Conservation (phyloP, 2,113 vertebrate genomes). For the Hemibagrus wyckioides region DNA sequence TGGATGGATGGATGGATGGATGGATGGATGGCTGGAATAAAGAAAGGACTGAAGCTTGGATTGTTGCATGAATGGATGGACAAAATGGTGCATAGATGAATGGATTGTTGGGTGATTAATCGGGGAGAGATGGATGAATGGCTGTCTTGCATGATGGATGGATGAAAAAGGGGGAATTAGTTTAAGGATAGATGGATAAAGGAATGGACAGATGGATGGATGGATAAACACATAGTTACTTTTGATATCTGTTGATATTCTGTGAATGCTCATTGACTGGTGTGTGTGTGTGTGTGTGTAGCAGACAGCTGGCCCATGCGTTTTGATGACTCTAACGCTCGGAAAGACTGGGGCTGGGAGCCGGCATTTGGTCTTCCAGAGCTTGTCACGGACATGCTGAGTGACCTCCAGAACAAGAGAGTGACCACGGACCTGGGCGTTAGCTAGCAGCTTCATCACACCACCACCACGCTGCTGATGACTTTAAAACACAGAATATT, state of each 20-base stretch:
- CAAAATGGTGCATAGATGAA: background rate
- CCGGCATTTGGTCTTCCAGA: conserved; percentile 67
- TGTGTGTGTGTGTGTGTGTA: conserved; percentile 53
- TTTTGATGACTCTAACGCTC: conserved; percentile 76
- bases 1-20: background rate
- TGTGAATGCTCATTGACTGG: background rate
- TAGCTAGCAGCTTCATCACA: conserved; percentile 57
- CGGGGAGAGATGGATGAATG: background rate
- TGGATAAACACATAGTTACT: background rate
- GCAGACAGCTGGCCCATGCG: conserved; percentile 78
- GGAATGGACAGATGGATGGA: background rate
- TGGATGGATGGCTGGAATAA: background rate
- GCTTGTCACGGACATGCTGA: conserved; percentile 73
- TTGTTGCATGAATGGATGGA: too few relatives aligned
- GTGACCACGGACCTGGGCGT: conserved; percentile 60
- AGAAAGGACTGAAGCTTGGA: background rate
- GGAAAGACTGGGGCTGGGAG: conserved; percentile 74
- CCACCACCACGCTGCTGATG: background rate
- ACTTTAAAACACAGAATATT: background rate
- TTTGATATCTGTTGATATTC: background rate
- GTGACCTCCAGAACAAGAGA: conserved; percentile 63
- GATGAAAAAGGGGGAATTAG: background rate
- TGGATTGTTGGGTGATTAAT: background rate
- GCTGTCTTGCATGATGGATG: background rate
- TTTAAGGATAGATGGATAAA: background rate